Evolutionary conservation across 2,888 invertebrate genomes (phyloP).

Genomic region (Podabrus alpinus): DNA sequence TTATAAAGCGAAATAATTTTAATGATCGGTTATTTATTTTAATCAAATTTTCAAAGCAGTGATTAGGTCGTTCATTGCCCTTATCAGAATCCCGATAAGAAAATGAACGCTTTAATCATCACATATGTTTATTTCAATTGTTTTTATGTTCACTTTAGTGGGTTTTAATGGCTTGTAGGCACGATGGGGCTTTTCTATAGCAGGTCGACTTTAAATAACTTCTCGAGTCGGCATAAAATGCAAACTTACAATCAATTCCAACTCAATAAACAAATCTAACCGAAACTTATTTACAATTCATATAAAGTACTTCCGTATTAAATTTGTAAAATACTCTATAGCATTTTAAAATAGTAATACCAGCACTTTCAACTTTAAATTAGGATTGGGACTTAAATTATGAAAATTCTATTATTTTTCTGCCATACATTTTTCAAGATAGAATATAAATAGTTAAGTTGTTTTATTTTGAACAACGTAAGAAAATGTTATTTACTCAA

Average conservation of each 20-base stretch:
- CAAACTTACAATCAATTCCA: conserved; percentile 8
- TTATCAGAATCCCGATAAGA: conserved; percentile 25
- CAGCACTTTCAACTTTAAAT: neutral
- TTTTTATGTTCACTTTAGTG: conserved; percentile 27
- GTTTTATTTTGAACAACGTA: no score
- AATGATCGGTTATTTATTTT: neutral
- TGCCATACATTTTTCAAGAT: neutral
- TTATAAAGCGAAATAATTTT: neutral
- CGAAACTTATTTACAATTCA: conserved; percentile 11
- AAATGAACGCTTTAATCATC: conserved; percentile 29
- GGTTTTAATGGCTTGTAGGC: conserved; percentile 27
- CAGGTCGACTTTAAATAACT: conserved; percentile 17
- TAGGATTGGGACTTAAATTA: neutral
- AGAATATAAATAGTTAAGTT: neutral
- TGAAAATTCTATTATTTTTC: neutral
- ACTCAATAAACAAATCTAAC: conserved; percentile 9
- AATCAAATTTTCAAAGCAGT: conserved; percentile 16
- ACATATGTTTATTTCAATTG: conserved; percentile 32
- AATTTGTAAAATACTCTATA: neutral
- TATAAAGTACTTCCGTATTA: conserved; percentile 12
- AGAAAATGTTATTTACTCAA: no score
- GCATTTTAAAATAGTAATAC: neutral
- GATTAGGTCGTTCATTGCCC: conserved; percentile 25
- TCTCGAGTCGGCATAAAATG: conserved; percentile 1
- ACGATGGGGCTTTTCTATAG: conserved; percentile 12